Conservation (phyloP, 2,888 invertebrate genomes). For the Hypolimnas misippus region DNA sequence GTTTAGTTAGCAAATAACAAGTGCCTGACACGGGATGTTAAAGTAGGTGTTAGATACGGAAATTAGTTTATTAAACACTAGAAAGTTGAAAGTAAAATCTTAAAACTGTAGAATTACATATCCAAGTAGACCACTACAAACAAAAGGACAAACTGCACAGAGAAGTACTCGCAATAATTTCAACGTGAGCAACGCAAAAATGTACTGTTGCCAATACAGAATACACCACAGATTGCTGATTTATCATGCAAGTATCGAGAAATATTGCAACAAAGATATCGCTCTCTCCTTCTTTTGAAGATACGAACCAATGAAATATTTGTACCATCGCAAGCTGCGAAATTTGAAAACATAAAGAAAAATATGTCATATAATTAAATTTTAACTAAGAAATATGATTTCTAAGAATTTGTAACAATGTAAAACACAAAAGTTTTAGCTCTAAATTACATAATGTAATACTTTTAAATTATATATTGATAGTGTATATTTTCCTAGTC, state of each 20-base stretch:
- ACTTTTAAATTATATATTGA: too few relatives aligned
- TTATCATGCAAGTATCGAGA: slow-evolving; percentile 15
- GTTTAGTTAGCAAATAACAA: slow-evolving; percentile 36
- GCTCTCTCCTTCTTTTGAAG: slow-evolving; percentile 4
- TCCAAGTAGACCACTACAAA: slow-evolving; percentile 39
- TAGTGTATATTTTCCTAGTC: too few relatives aligned
- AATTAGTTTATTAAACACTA: slow-evolving; percentile 36
- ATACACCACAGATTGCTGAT: slow-evolving; percentile 25
- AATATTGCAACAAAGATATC: slow-evolving; percentile 2
- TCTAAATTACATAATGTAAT: too few relatives aligned
- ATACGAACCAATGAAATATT: neutral
- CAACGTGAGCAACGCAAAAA: slow-evolving; percentile 43
- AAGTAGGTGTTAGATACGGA: slow-evolving; percentile 29
- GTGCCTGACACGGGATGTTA: slow-evolving; percentile 29
- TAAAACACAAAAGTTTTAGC: too few relatives aligned
- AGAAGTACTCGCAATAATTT: slow-evolving; percentile 36
- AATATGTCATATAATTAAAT: too few relatives aligned
- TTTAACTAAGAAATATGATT: too few relatives aligned
- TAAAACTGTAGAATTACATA: slow-evolving; percentile 37
- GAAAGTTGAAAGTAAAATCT: slow-evolving; percentile 38
- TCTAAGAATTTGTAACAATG: too few relatives aligned
- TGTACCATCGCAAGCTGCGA: slow-evolving; percentile 10
- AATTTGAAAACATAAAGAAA: too few relatives aligned
- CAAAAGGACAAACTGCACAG: slow-evolving; percentile 42
- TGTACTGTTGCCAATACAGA: slow-evolving; percentile 31